Evolutionary conservation across 2,113 vertebrate species (phyloP), one percentile per base, ranked within the genome.

Genomic region (Chloebia gouldiae): DNA sequence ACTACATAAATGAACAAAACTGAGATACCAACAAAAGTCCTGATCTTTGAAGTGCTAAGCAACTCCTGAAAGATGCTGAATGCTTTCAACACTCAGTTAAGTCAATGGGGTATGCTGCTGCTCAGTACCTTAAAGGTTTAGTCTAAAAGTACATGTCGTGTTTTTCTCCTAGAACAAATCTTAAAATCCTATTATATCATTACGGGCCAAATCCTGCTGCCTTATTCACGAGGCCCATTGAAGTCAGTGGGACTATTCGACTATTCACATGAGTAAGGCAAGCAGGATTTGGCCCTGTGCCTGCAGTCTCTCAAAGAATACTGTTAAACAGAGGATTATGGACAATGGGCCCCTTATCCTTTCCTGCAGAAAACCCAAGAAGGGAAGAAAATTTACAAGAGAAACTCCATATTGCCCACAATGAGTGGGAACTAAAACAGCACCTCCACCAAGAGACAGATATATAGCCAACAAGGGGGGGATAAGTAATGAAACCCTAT

Each of bases 251-350:
- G 53, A 89, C 94, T 95, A 88, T 91, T 97, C 79, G 53, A 89
- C 94, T 95, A 88, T 91, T 97, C 79, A 95, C 92, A 91, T 90
- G 95, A 96, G 92, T 77, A 88, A 95, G 73, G 92, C 95, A 94
- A 91, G 85, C 94, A 96, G 93, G 91, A 94, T 91, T 87, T 97
- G 95, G 96, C 92, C 93, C 84, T 89, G 91, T 95, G 92, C 87
- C 91, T 93, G 90, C 93, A 97, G 87, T 96, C 95, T 95, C 94
- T 97, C 96, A 97, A 97, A 96, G 92, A 96, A 94, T 92, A 97
- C 95, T 97, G 96, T 97, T 96, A 96, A 76, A 96, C 86, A 96
- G 96, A 98, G 95, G 93, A 97, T 96, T 95, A 96, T 82, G 91
- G 93, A 96, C 89, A 94, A 96, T 92, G 88, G 92, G 90, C 70